These are phyloP conservation scores for Megastigmus dorsalis DNA, from an alignment of 2,888 invertebrate genomes.

Conservation along the genomic window DNA sequence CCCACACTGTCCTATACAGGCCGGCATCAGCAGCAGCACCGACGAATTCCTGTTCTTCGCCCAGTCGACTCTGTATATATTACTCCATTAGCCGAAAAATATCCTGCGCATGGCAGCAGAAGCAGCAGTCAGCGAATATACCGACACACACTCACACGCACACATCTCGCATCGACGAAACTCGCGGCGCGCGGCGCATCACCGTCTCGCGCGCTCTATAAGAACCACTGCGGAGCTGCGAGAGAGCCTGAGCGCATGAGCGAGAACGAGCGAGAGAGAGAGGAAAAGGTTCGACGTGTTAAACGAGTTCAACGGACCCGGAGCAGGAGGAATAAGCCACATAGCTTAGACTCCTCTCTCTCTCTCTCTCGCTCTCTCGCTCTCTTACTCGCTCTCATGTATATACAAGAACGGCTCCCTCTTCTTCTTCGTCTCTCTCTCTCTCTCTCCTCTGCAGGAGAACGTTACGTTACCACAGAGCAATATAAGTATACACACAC, in stretches of 20 bases:
- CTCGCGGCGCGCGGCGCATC: neutral
- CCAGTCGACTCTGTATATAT: too few relatives aligned
- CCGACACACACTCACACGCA: neutral
- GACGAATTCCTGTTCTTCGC: too few relatives aligned
- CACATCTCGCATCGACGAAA: neutral
- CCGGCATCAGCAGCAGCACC: too few relatives aligned
- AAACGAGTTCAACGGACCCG: conserved; percentile 48
- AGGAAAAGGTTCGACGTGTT: conserved; percentile 36
- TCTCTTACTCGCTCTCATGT: conserved; percentile 15
- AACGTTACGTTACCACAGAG: too few relatives aligned
- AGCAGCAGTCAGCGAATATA: conserved; percentile 49
- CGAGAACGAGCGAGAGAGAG: too few relatives aligned
- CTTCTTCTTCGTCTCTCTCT: neutral
- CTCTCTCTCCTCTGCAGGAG: neutral
- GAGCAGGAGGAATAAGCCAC: neutral
- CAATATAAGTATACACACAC: neutral
- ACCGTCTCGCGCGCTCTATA: too few relatives aligned
- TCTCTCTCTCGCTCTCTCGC: conserved; percentile 11
- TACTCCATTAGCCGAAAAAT: too few relatives aligned
- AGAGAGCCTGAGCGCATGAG: too few relatives aligned
- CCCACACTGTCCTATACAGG: too few relatives aligned
- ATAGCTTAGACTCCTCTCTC: too few relatives aligned
- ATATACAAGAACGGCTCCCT: neutral
- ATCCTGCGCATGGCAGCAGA: too few relatives aligned
- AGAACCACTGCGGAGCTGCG: too few relatives aligned